Evolutionary conservation across 2,797 vertebrate genomes (phyloP), one percentile per base, ranked within the genome.

Genomic region (Rhabdomys pumilio): DNA sequence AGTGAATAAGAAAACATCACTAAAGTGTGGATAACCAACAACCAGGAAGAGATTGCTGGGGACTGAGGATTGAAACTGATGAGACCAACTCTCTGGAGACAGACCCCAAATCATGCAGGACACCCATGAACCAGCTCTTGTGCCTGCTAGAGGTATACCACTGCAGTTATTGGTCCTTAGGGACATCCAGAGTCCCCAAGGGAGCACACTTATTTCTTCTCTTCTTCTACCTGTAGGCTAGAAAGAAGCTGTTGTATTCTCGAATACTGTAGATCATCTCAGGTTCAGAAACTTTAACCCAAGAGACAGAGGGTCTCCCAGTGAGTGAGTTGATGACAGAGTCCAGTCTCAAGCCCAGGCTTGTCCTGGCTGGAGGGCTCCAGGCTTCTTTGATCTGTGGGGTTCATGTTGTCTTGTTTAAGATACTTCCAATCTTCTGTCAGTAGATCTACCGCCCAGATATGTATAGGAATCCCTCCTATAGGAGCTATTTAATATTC

Each of bases 131-230:
- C 77, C 50, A 17, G 7, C 24, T 29, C 47, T 29, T 8, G 10
- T 24, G 44, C 83, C 67, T 34, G n/a, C 26, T 38, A 38, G 63
- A 93, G 38, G 20, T 24, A 24, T 9, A 19, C 19, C 0, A 0
- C n/a, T 86, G 4, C 10, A 3, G 59, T 67, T 20, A 44, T 31
- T 53, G 6, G 17, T 73, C 65, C 83, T 90, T 38, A 55, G 57
- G 80, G 88, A 85, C 38, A 47, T 29, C 7, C 72, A 1, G 34
- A 87, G 63, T 61, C 67, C 41, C 75, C 14, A 44, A 34, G 82
- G 57, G 75, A 73, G 75, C 17, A 19, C 11, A 6, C 59, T 69
- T 92, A 6, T 72, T 89, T 95, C 67, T 92, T 93, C 77, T 94
- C 55, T 75, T 61, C 75, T 91, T 50, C 77, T 3, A 31, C 50